Conservation (phyloP, 2,888 invertebrate species). For the Cryptus viduatorius region DNA sequence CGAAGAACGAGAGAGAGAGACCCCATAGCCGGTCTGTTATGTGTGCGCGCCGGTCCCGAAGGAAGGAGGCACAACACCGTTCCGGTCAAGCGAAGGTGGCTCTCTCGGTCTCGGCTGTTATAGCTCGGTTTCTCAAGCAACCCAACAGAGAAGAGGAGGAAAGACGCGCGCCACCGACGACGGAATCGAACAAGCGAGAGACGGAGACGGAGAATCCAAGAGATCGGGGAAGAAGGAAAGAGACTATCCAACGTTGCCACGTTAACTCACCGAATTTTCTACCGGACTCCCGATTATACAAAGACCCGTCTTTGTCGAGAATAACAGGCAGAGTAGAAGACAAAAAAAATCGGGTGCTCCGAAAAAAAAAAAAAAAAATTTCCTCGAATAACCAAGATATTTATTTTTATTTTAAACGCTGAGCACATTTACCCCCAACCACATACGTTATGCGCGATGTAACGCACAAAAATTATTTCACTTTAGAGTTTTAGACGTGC, state of each 20-base stretch:
- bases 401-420: not conserved
- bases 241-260: slow-evolving; percentile 65
- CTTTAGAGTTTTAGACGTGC: not conserved
- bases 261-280: slow-evolving; percentile 65
- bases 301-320: slow-evolving; percentile 58
- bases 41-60: slow-evolving; percentile 48
- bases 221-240: slow-evolving; percentile 32
- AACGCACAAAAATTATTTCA: not conserved
- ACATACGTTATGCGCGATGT: not conserved
- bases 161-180: slow-evolving; percentile 65
- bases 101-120: slow-evolving; percentile 50
- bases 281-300: slow-evolving; percentile 41
- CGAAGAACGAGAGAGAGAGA: slow-evolving; percentile 27
- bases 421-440: not conserved
- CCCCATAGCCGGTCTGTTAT: slow-evolving; percentile 57
- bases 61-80: slow-evolving; percentile 79
- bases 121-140: slow-evolving; percentile 51
- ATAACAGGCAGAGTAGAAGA: not conserved
- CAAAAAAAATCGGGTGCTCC: not conserved
- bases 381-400: not conserved
- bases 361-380: not conserved
- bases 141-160: slow-evolving; percentile 44
- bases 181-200: slow-evolving; percentile 67
- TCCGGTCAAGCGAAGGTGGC: slow-evolving; percentile 79
- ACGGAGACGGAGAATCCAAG: slow-evolving; percentile 19